Percentiles rank a stretch among this genome's conserved stretches.
Conservation (phyloP, 2,113 vertebrate species). For the Capreolus pygargus region DNA sequence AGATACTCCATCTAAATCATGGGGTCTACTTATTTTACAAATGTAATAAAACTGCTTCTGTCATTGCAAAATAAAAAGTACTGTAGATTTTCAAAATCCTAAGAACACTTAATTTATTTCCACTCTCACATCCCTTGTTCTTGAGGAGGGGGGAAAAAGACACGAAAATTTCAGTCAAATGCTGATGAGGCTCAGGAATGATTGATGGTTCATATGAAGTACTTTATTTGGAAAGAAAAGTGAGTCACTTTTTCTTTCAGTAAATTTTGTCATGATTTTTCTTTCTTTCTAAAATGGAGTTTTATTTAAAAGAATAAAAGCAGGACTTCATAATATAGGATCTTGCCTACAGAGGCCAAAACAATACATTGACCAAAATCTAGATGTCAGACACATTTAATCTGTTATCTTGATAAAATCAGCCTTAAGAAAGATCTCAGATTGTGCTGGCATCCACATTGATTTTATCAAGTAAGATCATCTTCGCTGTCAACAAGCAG, state of each 20-base stretch:
- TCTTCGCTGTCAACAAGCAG: background rate
- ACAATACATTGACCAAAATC: constrained; percentile 47
- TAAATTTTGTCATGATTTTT: constrained; percentile 1
- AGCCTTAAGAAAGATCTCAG: constrained; percentile 48
- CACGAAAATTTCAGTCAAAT: constrained; percentile 13
- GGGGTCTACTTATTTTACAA: background rate
- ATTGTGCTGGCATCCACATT: constrained; percentile 41
- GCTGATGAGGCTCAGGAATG: background rate
- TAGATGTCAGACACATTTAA: constrained; percentile 57
- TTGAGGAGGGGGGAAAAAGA: background rate
- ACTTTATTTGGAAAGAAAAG: constrained; percentile 5
- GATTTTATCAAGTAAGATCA: constrained; percentile 59
- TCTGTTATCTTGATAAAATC: constrained; percentile 69
- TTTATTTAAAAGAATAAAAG: constrained; percentile 10
- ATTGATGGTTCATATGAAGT: background rate
- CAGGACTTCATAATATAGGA: background rate
- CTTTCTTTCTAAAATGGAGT: background rate
- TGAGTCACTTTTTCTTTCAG: background rate
- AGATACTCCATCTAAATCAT: background rate
- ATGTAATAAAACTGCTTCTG: background rate
- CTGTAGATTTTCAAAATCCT: background rate
- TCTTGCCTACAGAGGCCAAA: background rate
- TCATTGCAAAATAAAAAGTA: background rate
- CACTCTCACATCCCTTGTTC: background rate
- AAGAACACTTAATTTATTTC: constrained; percentile 22